phyloP scores from a whole-genome alignment of 2,888 invertebrate genomes.

The Drosophila niveifrons region DNA sequence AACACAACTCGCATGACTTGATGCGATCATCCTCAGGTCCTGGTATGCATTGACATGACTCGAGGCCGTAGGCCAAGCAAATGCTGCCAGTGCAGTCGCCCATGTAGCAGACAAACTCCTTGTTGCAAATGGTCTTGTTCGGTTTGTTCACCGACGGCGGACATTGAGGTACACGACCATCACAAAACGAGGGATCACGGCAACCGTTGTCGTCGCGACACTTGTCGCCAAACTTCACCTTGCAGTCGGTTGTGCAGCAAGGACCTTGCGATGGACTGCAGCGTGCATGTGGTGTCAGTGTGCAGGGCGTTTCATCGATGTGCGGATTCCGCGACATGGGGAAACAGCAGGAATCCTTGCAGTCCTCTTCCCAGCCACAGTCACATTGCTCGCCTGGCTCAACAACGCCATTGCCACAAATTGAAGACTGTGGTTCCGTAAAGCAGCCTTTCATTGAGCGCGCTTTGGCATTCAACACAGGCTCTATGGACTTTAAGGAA shows the following conservation, averaged over 20 bases:
- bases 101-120: conserved; percentile 98
- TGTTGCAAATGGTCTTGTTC: conserved; percentile 98
- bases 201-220: conserved; percentile 98
- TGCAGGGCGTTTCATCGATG: conserved; percentile 93
- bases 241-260: conserved; percentile 96
- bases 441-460: conserved; percentile 96
- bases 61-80: conserved; percentile 97
- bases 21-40: conserved; percentile 92
- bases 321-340: conserved; percentile 94
- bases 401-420: conserved; percentile 99
- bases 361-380: conserved; percentile 99
- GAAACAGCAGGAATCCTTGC: conserved; percentile 96
- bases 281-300: conserved; percentile 89
- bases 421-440: conserved; percentile 95
- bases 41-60: conserved; percentile 97
- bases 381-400: conserved; percentile 99
- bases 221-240: conserved; percentile 93
- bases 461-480: conserved; percentile 96
- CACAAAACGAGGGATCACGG: conserved; percentile 96
- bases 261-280: conserved; percentile 90
- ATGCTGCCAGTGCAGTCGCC: conserved; percentile 99
- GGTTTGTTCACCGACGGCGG: conserved; percentile 96
- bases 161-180: conserved; percentile 94
- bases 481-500: conserved; percentile 95
- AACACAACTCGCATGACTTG: conserved; percentile 97